Percentiles rank a stretch among this genome's conserved stretches.
Evolutionary conservation across 2,113 vertebrate species (phyloP).

Genomic region (Steatornis caripensis): DNA sequence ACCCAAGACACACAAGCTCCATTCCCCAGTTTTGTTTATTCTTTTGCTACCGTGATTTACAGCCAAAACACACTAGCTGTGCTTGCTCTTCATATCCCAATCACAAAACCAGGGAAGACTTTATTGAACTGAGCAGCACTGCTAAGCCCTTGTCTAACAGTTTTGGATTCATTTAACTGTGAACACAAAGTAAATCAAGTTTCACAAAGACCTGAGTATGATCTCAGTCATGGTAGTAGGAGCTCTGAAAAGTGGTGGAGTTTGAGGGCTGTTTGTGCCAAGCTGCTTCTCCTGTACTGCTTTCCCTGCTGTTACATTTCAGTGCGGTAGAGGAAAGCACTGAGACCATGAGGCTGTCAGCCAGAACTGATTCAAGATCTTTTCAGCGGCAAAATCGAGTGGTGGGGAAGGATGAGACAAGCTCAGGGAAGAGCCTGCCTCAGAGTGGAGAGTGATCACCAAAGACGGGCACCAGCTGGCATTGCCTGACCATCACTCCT

Average conservation of each 20-base stretch:
- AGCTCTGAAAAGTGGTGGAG: background rate
- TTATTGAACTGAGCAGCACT: background rate
- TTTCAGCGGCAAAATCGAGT: background rate
- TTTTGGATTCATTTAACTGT: background rate
- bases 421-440: background rate
- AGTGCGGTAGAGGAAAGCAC: background rate
- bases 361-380: background rate
- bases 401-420: background rate
- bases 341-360: background rate
- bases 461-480: background rate
- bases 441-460: background rate
- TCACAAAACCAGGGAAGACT: conserved; percentile 17
- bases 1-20: conserved; percentile 37
- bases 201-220: background rate
- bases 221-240: background rate
- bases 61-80: conserved; percentile 41
- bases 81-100: conserved; percentile 2
- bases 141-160: background rate
- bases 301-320: background rate
- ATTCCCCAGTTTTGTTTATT: background rate
- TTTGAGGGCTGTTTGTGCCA: background rate
- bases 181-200: background rate
- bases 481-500: background rate
- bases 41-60: conserved; percentile 25
- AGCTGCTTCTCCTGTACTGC: background rate